Base-by-base conservation (phyloP, 2,797 vertebrate species). In the Bradypus variegatus region DNA sequence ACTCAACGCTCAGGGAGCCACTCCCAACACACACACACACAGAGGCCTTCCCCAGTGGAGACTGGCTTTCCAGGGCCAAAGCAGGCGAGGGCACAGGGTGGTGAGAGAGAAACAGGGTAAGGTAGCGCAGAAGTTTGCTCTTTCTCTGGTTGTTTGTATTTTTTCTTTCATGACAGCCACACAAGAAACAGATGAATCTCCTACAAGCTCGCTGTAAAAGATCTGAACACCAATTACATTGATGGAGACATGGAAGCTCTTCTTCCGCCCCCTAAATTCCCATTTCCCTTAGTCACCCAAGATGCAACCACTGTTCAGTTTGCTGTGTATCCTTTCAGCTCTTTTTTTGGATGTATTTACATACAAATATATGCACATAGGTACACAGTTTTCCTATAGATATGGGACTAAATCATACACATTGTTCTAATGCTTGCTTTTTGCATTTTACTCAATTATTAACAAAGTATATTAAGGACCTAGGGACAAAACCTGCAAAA, bases 111-210 rank as follows among this genome's bases (percentile, higher is more conserved):
- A 62, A 36, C 18, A 36, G 2, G 16, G 41, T 12, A 62, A 38
- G 55, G 14, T 11, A 70, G 67, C 38, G 87, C 80, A 93, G 82
- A 90, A 81, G 88, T 83, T 45, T 50, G 65, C 3, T 91, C 75
- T 82, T 75, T 67, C 29, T 86, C 82, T 58, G 45, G 16, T 15
- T 88, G 86, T 92, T 88, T 88, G 36, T 64, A 25, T n/a, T 65
- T 86, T 86, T 88, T 72, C 65, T 93, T 92, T 83, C 75, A 55
- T 93, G 81, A 96, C 79, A 92, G 70, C 55, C 90, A 85, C 90
- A 90, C 13, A 12, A 88, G 80, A 87, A 81, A 80, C 88, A 90
- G 83, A 90, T 50, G 72, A 94, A 81, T 45, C 41, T 45, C 8
- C 8, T 33, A 55, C 58, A n/a, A 67, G 84, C 70, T 91, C 23